These are phyloP conservation scores for Himalopsyche anomala DNA, from an alignment of 2,888 invertebrate genomes.

Conservation along the genomic window DNA sequence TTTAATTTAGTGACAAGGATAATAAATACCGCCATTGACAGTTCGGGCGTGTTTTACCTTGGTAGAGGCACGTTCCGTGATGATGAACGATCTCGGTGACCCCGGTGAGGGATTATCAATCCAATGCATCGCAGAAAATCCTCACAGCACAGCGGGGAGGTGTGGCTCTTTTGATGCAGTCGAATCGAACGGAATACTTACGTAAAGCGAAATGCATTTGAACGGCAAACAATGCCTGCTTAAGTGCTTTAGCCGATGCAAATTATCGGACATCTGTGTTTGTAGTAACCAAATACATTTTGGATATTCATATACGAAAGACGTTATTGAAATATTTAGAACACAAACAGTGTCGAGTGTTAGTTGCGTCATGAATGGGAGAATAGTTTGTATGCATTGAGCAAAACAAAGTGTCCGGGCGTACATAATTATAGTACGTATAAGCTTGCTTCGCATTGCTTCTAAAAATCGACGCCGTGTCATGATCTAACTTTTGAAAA, in stretches of 20 bases:
- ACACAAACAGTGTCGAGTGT: slow-evolving; percentile 11
- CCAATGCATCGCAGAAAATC: neutral
- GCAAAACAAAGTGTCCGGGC: too few relatives aligned
- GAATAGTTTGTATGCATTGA: too few relatives aligned
- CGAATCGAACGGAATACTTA: neutral
- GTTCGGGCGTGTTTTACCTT: neutral
- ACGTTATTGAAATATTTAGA: neutral
- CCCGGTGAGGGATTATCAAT: slow-evolving; percentile 1
- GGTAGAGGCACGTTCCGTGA: neutral
- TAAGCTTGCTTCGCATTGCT: too few relatives aligned
- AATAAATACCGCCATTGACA: neutral
- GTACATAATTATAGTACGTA: too few relatives aligned
- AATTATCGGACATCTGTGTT: neutral
- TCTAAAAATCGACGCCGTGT: too few relatives aligned
- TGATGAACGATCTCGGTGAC: slow-evolving; percentile 15
- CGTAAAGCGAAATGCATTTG: neutral
- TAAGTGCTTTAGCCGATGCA: slow-evolving; percentile 10
- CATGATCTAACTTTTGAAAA: too few relatives aligned
- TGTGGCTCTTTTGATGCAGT: slow-evolving; percentile 11
- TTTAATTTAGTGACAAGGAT: neutral
- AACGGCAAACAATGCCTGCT: neutral
- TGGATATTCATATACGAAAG: neutral
- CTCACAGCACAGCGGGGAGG: neutral
- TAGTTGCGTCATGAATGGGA: neutral
- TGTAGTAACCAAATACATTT: neutral